Base-by-base conservation (phyloP, 2,888 invertebrate genomes). In the Timema podura region DNA sequence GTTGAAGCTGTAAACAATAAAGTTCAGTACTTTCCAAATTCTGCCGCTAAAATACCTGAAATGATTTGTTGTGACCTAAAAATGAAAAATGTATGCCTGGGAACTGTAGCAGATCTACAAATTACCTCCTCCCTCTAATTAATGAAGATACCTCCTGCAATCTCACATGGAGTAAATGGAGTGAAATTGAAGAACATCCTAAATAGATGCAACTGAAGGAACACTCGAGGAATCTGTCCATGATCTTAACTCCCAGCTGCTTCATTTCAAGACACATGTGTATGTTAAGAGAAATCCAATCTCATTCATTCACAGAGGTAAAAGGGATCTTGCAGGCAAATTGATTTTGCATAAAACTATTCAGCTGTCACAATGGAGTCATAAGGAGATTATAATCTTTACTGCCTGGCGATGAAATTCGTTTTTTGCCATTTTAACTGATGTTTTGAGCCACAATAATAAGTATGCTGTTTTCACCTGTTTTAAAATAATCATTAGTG, bases 261-360 rank as follows among this genome's bases (percentile, higher is more conserved):
- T 54, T 54, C 54, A 54, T 16, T 54, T 54, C 54, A 54, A 54
- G 54, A 54, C 54, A 15, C 54, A 54, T 10, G 54, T 54, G 54
- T 54, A 13, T 54, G 54, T 54, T 54, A 11, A 30, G 30, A 30
- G 3, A 54, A 54, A 54, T 54, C 2, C 54, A 54, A 16, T 13
- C 9, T 8, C 54, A 54, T 15, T 15, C 54, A 54, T 54, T 54
- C 54, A 54, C 54, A 5, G 11, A 54, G 16, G 54, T 54, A 54
- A 54, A 13, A 10, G 54, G 16, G 7, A 15, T 6, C 54, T 54
- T 54, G 16, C 13, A 54, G 54, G n/a, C n/a, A 54, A 54, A 54
- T 54, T 15, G 54, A 54, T 54, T 54, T 54, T 13, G 54, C 54
- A 54, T 5, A 54, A 54, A 54, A 13, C 54, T 54, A 54, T 54